Evolutionary conservation across 2,888 invertebrate species (phyloP), one percentile per base, ranked within the genome.

Genomic region (Beris chalybata): DNA sequence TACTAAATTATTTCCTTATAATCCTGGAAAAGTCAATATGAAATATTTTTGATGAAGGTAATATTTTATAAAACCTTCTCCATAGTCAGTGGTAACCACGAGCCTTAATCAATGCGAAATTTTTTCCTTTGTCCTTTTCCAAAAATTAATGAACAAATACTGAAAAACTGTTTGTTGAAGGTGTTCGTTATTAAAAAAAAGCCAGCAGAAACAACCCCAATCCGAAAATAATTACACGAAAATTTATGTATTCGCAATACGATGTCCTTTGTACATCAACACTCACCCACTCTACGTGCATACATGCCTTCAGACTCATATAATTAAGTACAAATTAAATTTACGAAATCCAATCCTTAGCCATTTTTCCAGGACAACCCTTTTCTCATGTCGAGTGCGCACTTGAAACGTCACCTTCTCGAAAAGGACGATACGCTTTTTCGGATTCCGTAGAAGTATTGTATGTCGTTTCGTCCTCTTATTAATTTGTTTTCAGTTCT

Each of bases 311-410:
- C 13, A 48, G 50, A 22, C 22, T 31, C 50, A 50, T 50, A 48
- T 59, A 59, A 59, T 59, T 59, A 59, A 59, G 48, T 59, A 50
- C 59, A 59, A 59, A 59, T 59, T 59, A 59, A 59, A 59, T 59
- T 59, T 59, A 13, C 48, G 59, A 50, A 59, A 59, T 59, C 59
- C 59, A 59, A 59, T 59, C 50, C 59, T 48, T 22, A n/a, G 9
- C 32, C 48, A 12, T 50, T n/a, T 13, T 22, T 6, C 44, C 15
- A 30, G 5, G 45, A 29, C 22, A 22, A 58, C 12, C 58, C 47
- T 58, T 56, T 56, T 30, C 58, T 13, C 7, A 45, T 22, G 22
- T 22, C 9, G 6, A 38, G 4, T 29, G 45, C 58, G 29, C 31
- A 29, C 58, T 58, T 47, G 47, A 22, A 47, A 9, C 45, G 38